Evolutionary conservation across 2,113 vertebrate species (phyloP), one percentile per base, ranked within the genome.

Genomic region (Todiramphus saurophagus): DNA sequence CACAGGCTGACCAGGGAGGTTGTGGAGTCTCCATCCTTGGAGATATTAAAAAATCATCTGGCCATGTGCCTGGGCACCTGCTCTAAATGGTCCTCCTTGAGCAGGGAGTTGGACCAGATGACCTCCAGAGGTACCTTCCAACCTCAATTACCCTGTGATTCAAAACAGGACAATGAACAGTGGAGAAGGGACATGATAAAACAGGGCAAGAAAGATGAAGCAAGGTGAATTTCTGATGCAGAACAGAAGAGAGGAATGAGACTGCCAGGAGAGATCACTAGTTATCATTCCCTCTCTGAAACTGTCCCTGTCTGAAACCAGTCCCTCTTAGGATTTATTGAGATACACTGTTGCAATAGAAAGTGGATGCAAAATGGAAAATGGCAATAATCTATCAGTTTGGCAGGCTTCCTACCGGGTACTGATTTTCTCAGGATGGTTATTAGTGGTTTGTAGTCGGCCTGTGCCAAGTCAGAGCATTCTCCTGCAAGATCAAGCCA

Each of bases 401-500:
- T 77, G 35, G 16, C 43, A 76, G 13, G 53, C 5, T 80, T 44
- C 13, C 44, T 35, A 25, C 16, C 16, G 21, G 33, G 17, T 55
- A 21, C 48, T 50, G 79, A 72, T 24, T n/a, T 85, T 72, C 53
- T 81, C 15, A 23, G 74, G 35, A 30, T 8, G 13, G 30, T 31
- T 74, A 8, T 81, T 55, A 56, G 41, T 7, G 7, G 19, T 66
- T 5, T 58, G 44, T 10, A 74, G 41, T 27, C 43, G 41, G 6
- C 24, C 46, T 56, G 46, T 62, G 60, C 66, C 60, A 90, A 67
- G 24, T 13, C n/a, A 85, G 46, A 10, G 50, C 2, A 0, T 43
- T 33, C 62, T 72, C 27, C 73, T 33, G 56, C 3, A 13, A 43
- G 7, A 58, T 7, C 0, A 0, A 88, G 27, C 18, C 25, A 28